phyloP scores from a whole-genome alignment of 2,797 vertebrate species.

The Schizopygopsis malacanthus region DNA sequence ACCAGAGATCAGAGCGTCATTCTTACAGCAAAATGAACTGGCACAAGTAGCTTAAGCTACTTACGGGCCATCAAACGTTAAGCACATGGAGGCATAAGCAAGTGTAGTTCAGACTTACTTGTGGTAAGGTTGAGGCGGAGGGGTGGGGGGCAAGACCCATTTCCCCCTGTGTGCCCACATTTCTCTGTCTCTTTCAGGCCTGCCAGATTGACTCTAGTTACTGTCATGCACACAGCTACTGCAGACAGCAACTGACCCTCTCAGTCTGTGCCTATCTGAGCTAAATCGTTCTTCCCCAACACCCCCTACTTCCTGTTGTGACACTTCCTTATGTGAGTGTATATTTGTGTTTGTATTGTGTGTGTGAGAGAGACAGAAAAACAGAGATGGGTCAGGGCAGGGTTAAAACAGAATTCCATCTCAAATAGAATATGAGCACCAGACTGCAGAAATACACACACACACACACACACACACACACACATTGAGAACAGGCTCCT shows the following conservation, averaged over 20 bases:
- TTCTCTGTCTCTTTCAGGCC: constrained; percentile 1
- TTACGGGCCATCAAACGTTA: not conserved
- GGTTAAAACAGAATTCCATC: constrained; percentile 6
- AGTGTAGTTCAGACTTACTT: constrained; percentile 48
- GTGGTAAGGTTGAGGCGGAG: constrained; percentile 34
- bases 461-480: not conserved
- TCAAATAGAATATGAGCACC: constrained; percentile 20
- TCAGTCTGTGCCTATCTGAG: not conserved
- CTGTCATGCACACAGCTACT: not conserved
- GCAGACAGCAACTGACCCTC: not conserved
- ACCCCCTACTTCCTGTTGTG: constrained; percentile 64
- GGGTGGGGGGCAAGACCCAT: constrained; percentile 65
- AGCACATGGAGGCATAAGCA: not conserved
- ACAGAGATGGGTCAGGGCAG: not conserved
- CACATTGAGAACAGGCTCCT: not conserved
- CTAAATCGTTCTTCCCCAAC: constrained; percentile 44
- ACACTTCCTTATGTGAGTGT: constrained; percentile 51
- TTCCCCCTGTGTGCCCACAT: constrained; percentile 57
- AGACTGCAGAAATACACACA: not conserved
- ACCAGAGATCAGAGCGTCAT: not conserved
- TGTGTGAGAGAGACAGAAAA: constrained; percentile 6
- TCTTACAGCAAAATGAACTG: not conserved
- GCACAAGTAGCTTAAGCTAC: not conserved
- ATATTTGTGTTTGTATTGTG: constrained; percentile 35
- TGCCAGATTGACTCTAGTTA: not conserved